Percentiles rank a stretch among this genome's conserved stretches.
phyloP scores from a whole-genome alignment of 2,113 vertebrate genomes.

The Mobula birostris region DNA sequence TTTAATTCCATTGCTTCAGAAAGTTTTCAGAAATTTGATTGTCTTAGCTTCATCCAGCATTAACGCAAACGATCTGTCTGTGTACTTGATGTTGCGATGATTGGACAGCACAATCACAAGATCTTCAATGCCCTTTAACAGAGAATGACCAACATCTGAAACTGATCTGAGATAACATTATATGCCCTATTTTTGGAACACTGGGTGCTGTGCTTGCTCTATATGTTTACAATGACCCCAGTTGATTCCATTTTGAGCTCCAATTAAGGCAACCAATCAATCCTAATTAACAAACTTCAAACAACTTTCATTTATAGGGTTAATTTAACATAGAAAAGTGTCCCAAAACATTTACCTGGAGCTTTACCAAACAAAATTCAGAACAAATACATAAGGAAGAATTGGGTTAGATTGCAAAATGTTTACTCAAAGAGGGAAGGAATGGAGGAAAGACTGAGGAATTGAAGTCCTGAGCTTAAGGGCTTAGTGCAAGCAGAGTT shows the following conservation, averaged over 20 bases:
- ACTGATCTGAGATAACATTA: background rate
- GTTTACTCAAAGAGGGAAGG: no score
- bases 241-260: background rate
- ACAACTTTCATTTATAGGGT: no score
- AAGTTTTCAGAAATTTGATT: background rate
- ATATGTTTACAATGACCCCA: background rate
- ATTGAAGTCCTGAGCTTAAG: no score
- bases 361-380: no score
- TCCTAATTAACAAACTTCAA: background rate
- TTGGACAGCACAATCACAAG: constrained; percentile 12
- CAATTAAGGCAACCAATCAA: background rate
- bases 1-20: background rate
- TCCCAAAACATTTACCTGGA: no score
- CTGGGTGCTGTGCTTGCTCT: background rate
- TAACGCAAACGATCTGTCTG: background rate
- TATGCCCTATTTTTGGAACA: background rate
- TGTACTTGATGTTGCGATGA: background rate
- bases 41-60: background rate
- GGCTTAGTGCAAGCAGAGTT: no score
- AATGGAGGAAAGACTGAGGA: no score
- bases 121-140: constrained; percentile 6
- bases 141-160: constrained; percentile 3
- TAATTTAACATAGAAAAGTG: no score
- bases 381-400: no score
- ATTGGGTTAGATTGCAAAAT: no score